Evolutionary conservation across 2,797 vertebrate species (phyloP).

Genomic region (Leucoraja ocellata): DNA sequence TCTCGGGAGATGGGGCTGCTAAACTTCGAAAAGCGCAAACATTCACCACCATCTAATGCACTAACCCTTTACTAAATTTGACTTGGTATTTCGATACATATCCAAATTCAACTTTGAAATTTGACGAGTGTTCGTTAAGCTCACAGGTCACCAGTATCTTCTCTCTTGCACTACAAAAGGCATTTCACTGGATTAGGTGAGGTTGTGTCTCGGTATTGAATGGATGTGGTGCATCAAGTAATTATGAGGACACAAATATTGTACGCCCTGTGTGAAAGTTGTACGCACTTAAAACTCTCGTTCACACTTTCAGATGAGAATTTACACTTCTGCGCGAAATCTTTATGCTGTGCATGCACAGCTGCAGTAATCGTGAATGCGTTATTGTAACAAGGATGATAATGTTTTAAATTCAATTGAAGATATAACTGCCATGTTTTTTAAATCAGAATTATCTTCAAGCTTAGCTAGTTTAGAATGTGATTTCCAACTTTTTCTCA

Average conservation of each 20-base stretch:
- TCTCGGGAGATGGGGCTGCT: constrained; percentile 63
- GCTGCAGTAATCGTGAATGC: background rate
- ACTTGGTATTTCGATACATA: constrained; percentile 12
- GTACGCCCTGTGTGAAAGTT: constrained; percentile 1
- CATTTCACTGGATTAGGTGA: constrained; percentile 14
- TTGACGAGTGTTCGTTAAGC: background rate
- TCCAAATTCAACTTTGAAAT: background rate
- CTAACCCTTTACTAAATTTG: background rate
- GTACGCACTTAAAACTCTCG: background rate
- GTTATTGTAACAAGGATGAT: background rate
- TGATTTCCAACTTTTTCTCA: background rate
- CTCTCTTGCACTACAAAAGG: constrained; percentile 16
- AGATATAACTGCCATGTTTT: constrained; percentile 4
- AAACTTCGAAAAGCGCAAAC: constrained; percentile 60
- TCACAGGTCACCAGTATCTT: background rate
- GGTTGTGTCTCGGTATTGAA: background rate
- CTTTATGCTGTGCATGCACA: background rate
- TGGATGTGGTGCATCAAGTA: background rate
- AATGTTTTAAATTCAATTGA: constrained; percentile 19
- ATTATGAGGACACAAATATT: constrained; percentile 15
- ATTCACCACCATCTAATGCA: background rate
- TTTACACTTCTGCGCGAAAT: background rate
- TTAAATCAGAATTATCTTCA: background rate
- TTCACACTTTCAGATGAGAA: background rate
- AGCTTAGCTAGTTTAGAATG: background rate